Evolutionary conservation across 2,113 vertebrate genomes (phyloP).

Genomic region (Thunnus maccoyii): DNA sequence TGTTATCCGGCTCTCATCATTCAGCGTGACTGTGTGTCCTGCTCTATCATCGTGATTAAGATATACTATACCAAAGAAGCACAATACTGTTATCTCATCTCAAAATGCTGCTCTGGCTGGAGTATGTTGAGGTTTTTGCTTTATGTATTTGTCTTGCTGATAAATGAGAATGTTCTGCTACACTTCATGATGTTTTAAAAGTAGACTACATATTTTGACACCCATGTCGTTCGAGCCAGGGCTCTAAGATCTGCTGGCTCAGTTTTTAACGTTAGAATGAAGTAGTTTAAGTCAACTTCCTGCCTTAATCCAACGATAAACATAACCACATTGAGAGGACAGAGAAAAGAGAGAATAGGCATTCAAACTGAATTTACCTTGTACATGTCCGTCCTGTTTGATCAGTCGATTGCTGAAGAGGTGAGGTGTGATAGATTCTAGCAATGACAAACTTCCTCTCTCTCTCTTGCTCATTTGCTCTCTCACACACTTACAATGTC

Average conservation of each 20-base stretch:
- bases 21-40: no score
- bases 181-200: neutral
- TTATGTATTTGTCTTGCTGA: neutral
- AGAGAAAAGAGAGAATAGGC: neutral
- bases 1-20: neutral
- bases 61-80: neutral
- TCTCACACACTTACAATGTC: slow-evolving; percentile 14
- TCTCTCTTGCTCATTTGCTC: slow-evolving; percentile 30
- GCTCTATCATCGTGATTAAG: neutral
- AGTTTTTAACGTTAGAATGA: neutral
- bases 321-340: neutral
- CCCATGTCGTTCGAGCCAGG: neutral
- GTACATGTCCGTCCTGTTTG: slow-evolving; percentile 59
- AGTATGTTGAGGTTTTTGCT: no score
- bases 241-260: slow-evolving; percentile 4
- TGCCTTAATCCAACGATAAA: neutral
- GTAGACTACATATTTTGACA: neutral
- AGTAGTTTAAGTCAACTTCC: slow-evolving; percentile 14
- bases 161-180: neutral
- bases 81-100: neutral
- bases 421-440: slow-evolving; percentile 36
- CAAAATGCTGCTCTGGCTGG: neutral
- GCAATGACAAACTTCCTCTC: slow-evolving; percentile 65
- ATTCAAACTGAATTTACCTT: slow-evolving; percentile 66
- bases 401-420: slow-evolving; percentile 33